Base-by-base conservation (phyloP, 2,888 invertebrate genomes). In the Nasonovia ribisnigri region DNA sequence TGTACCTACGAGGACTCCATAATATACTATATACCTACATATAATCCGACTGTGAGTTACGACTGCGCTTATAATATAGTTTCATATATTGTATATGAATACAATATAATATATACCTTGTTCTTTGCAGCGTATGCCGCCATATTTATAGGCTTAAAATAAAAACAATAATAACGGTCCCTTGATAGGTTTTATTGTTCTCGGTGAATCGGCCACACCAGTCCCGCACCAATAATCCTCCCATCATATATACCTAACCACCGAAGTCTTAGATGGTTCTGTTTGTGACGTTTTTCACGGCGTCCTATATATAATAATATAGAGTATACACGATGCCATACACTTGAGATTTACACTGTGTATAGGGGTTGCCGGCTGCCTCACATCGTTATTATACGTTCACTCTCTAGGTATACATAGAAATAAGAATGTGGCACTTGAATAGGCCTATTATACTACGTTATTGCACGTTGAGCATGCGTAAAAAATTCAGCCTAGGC, bases 41-140 rank as follows among this genome's bases (percentile, higher is more conserved):
- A 57, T 88, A 92, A 92, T 88, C 51, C 10, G 92, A 36, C 43
- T n/a, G 54, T 90, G 93, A 93, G 43, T 90, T 93, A 93, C 92
- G 89, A 84, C 60, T 48, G 29, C 16, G 26, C 42, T 5, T 36
- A 88, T 46, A 46, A 10, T 60, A 60, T 67, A 46, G 84, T 84
- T 46, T 87, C 20, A 42, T 84, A 84, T 84, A 84, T 43, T 36
- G 11, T 67, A 16, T 8, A 26, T 26, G n/a, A 29, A 77, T 77
- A 60, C 20, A n/a, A n/a, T 57, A 57, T 88, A 57, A 36, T 36
- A 54, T 57, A 43, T 51, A 36, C 86, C 46, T 46, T 5, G 20
- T 42, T 84, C 84, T 42, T 86, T 46, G 57, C 57, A 26, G 13
- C 36, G 6, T 16, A 36, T 1, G 16, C 13, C 13, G 13, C n/a